Percentiles rank a stretch among this genome's conserved stretches.
These are phyloP conservation scores for Sepioteuthis lessoniana DNA, from an alignment of 2,888 invertebrate species.

Conservation along the genomic window DNA sequence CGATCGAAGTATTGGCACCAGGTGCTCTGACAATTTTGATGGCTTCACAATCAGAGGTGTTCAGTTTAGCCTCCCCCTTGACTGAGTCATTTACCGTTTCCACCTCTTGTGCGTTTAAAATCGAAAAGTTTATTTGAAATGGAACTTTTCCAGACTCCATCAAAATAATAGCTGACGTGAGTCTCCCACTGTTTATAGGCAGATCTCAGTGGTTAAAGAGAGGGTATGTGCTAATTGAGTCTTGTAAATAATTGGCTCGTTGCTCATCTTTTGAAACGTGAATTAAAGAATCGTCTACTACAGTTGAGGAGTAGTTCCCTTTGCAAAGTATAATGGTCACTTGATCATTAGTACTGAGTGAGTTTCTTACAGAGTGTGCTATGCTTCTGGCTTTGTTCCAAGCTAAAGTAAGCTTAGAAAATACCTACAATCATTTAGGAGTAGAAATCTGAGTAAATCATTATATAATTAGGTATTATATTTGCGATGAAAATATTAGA, in stretches of 20 bases:
- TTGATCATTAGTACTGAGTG: no score
- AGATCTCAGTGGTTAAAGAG: not conserved
- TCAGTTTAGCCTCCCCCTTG: not conserved
- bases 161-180: constrained; percentile 5
- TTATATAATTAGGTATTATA: no score
- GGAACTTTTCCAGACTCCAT: not conserved
- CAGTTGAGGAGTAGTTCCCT: no score
- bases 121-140: not conserved
- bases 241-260: not conserved
- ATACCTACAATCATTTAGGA: no score
- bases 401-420: no score
- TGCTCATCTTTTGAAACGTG: no score
- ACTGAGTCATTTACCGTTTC: not conserved
- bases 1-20: not conserved
- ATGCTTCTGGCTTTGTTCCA: no score
- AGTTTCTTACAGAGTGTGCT: no score
- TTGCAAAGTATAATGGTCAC: no score
- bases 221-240: not conserved
- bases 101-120: not conserved
- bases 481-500: no score
- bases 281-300: no score
- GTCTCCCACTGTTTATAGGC: not conserved
- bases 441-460: no score
- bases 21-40: not conserved
- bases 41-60: not conserved